A percentile compares a stretch with the other conserved stretches of the same genome.
These are phyloP conservation scores for Antigone vipio DNA, from an alignment of 2,113 vertebrate species.

Conservation along the genomic window DNA sequence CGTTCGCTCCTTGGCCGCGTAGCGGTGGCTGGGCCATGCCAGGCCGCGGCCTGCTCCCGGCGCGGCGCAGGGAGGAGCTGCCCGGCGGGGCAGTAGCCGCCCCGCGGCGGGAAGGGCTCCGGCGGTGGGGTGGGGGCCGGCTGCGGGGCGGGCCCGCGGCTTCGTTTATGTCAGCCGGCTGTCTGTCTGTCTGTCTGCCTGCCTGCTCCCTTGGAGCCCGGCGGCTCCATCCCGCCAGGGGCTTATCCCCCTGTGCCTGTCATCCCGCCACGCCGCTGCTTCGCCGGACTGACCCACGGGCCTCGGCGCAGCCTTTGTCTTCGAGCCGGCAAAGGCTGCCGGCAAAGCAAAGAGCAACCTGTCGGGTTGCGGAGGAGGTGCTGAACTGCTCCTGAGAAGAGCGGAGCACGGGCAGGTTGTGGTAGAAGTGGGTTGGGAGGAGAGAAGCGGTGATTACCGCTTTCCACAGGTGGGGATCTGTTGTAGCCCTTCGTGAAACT, in stretches of 20 bases:
- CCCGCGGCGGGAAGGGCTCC: neutral
- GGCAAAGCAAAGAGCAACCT: rapidly evolving
- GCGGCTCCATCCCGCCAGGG: neutral
- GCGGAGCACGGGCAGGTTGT: neutral
- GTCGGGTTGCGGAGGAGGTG: neutral
- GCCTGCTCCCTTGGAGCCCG: neutral
- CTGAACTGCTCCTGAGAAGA: neutral
- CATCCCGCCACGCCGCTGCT: neutral
- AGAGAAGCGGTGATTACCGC: neutral
- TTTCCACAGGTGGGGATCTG: neutral
- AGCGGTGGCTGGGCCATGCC: neutral
- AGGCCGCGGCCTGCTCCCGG: neutral
- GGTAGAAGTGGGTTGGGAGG: neutral
- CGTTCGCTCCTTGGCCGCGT: too few relatives aligned
- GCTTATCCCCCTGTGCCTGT: neutral
- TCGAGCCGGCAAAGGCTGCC: neutral
- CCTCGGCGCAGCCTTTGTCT: neutral
- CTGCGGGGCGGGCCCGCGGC: neutral
- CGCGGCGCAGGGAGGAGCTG: neutral
- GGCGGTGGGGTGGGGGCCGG: neutral
- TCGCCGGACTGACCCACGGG: neutral
- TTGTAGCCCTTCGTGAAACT: neutral
- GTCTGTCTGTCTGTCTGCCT: neutral
- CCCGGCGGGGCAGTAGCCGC: neutral
- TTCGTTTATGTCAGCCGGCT: neutral